Evolutionary conservation across 2,888 invertebrate genomes (phyloP).

Genomic region (Congeria kusceri): DNA sequence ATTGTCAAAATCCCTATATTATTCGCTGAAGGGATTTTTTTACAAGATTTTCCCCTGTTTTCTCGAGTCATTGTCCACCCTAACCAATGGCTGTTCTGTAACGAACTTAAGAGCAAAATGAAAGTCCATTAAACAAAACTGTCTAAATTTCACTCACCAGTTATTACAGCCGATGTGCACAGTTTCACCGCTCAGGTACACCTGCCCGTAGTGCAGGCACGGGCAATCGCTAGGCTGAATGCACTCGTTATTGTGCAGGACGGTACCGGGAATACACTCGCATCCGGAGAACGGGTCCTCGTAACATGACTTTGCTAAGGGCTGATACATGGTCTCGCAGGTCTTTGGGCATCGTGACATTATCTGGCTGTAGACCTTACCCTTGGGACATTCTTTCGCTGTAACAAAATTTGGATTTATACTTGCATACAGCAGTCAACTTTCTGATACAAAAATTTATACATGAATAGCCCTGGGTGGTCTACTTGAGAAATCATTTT

Average conservation of each 20-base stretch:
- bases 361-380: conserved; percentile 36
- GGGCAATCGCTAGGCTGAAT: conserved; percentile 67
- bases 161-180: conserved; percentile 71
- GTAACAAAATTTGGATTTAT: conserved; percentile 16
- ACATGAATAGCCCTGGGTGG: no score
- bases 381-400: conserved; percentile 53
- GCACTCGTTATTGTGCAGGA: conserved; percentile 83
- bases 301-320: conserved; percentile 18
- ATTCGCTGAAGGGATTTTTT: no score
- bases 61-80: no score
- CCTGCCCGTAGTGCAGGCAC: conserved; percentile 66
- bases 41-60: no score
- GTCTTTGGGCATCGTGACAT: conserved; percentile 45
- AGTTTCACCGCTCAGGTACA: conserved; percentile 59
- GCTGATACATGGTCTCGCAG: conserved; percentile 37
- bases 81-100: no score
- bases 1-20: no score
- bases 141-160: conserved; percentile 62
- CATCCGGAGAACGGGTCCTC: conserved; percentile 91
- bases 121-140: no score
- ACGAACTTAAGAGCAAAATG: background rate
- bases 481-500: no score
- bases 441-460: no score
- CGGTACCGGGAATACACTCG: conserved; percentile 91
- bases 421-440: no score